phyloP scores from a whole-genome alignment of 2,888 invertebrate genomes.

The Volucella bombylans region DNA sequence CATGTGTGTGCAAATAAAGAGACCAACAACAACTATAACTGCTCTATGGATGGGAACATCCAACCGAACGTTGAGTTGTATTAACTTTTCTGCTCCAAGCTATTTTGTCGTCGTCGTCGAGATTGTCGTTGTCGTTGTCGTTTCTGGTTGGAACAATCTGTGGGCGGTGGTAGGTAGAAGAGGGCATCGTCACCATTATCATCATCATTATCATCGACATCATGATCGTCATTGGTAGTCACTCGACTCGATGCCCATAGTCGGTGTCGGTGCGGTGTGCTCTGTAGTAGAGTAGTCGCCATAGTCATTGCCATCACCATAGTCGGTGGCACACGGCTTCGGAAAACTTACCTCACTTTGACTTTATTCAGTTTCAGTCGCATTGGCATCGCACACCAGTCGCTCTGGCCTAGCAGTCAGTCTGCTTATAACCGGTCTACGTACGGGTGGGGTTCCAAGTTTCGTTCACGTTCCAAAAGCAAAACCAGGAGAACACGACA shows the following conservation, averaged over 20 bases:
- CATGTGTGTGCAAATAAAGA: conserved; percentile 61
- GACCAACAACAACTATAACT: conserved; percentile 24
- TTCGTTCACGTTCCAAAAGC: background rate
- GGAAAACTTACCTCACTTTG: conserved; percentile 71
- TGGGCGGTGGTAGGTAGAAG: conserved; percentile 15
- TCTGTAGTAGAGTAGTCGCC: conserved; percentile 9
- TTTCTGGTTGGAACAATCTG: background rate
- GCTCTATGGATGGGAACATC: conserved; percentile 7
- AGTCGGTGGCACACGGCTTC: conserved; percentile 19
- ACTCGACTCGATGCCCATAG: background rate
- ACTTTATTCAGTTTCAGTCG: conserved; percentile 69
- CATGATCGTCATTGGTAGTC: conserved; percentile 3
- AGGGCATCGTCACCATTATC: conserved; percentile 40
- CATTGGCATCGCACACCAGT: conserved; percentile 66
- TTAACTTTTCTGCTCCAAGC: conserved; percentile 14
- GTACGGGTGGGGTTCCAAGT: conserved; percentile 68
- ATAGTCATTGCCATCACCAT: conserved; percentile 23
- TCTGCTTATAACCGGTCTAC: conserved; percentile 73
- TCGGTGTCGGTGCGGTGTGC: background rate
- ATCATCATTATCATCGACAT: background rate
- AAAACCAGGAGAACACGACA: conserved; percentile 44
- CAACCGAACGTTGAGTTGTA: conserved; percentile 32
- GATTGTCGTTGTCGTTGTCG: background rate
- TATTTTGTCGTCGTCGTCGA: conserved; percentile 4
- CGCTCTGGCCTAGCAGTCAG: conserved; percentile 55